A percentile compares a stretch with the other conserved stretches of the same genome.
These are phyloP conservation scores for Tiliacea citrago DNA, from an alignment of 2,888 invertebrate species.

Conservation along the genomic window DNA sequence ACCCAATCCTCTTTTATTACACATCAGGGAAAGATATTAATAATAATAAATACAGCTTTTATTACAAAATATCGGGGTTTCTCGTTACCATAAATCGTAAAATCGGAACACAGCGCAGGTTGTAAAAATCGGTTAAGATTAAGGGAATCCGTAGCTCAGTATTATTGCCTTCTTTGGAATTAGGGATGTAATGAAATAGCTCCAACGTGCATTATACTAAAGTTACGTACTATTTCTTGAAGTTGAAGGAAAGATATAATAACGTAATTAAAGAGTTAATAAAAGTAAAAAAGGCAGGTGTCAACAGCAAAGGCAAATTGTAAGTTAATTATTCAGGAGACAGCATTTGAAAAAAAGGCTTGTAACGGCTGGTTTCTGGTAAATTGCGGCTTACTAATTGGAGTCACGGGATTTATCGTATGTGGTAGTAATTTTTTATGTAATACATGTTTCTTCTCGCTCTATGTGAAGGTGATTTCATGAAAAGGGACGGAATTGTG, in stretches of 20 bases:
- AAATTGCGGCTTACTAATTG: not conserved
- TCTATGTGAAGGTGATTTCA: no score
- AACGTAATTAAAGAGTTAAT: not conserved
- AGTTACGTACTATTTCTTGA: no score
- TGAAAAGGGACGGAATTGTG: no score
- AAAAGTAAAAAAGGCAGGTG: not conserved
- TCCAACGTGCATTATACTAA: not conserved
- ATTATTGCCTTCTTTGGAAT: not conserved
- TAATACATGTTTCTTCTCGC: no score
- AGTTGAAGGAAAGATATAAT: not conserved
- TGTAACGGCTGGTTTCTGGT: not conserved
- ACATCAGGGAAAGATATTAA: slow-evolving; percentile 33
- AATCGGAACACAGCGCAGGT: slow-evolving; percentile 19
- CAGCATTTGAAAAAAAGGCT: not conserved
- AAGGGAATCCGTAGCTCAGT: slow-evolving; percentile 6
- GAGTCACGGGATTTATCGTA: not conserved
- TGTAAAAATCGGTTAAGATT: slow-evolving; percentile 50
- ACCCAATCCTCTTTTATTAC: slow-evolving; percentile 37
- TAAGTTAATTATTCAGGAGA: not conserved
- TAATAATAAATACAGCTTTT: slow-evolving; percentile 47
- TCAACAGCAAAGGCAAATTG: not conserved
- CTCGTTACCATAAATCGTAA: slow-evolving; percentile 50
- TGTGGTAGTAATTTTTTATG: no score
- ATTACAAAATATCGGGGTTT: slow-evolving; percentile 39
- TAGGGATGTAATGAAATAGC: not conserved